Percentiles rank a stretch among this genome's conserved stretches.
Conservation (phyloP, 2,888 invertebrate species). For the Scaptomyza cyrtandrae region DNA sequence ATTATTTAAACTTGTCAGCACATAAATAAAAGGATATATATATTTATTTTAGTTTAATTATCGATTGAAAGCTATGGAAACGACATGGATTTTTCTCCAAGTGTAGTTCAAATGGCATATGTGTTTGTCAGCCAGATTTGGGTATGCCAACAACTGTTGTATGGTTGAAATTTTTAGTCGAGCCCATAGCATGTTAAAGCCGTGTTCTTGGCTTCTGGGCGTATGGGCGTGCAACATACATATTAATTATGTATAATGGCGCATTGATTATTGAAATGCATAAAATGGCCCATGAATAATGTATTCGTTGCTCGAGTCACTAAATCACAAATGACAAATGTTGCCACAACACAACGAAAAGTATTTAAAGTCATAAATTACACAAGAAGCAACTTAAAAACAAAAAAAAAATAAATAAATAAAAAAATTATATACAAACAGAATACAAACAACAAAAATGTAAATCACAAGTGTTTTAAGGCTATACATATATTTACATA, state of each 20-base stretch:
- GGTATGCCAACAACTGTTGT: constrained; percentile 23
- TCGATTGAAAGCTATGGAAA: too few species aligned
- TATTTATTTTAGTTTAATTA: too few species aligned
- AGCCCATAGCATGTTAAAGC: constrained; percentile 14
- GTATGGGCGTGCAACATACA: constrained; percentile 17
- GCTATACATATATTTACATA: neutral
- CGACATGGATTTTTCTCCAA: neutral
- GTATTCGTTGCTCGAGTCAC: constrained; percentile 46
- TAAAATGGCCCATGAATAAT: constrained; percentile 43
- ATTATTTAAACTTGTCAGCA: too few species aligned
- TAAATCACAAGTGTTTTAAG: constrained; percentile 27
- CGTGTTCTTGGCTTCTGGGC: constrained; percentile 6
- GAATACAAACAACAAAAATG: constrained; percentile 12
- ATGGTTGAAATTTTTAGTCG: constrained; percentile 15
- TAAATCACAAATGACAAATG: constrained; percentile 71
- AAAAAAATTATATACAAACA: neutral
- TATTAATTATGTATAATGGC: constrained; percentile 50
- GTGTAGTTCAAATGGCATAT: constrained; percentile 1
- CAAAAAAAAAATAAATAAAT: too few species aligned
- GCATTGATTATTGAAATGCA: constrained; percentile 53
- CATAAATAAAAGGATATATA: too few species aligned
- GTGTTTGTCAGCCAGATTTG: constrained; percentile 16
- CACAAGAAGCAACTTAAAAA: constrained; percentile 16
- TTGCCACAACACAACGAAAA: constrained; percentile 23
- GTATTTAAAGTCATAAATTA: constrained; percentile 59